Evolutionary conservation across 2,888 invertebrate species (phyloP).

Genomic region (Drosophila kanekoi): DNA sequence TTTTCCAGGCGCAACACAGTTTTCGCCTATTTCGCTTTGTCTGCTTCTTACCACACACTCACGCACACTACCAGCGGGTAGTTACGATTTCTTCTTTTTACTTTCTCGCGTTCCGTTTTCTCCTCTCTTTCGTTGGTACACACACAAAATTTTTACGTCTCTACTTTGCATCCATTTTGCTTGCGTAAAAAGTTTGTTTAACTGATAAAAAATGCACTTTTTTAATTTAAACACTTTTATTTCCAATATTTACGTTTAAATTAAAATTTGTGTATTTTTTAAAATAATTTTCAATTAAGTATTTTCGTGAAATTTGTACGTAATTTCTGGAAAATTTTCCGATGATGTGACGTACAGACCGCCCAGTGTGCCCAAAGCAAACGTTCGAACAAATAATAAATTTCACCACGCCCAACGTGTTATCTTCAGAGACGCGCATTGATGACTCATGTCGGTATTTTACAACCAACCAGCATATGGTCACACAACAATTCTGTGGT

Average conservation of each 20-base stretch:
- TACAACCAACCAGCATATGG: constrained; percentile 17
- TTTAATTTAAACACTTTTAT: constrained; percentile 40
- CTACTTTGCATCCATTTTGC: constrained; percentile 65
- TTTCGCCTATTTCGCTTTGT: constrained; percentile 50
- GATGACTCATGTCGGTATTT: constrained; percentile 28
- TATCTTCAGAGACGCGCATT: constrained; percentile 19
- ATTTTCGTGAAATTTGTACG: constrained; percentile 64
- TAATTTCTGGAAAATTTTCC: constrained; percentile 72
- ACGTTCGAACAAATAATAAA: constrained; percentile 54
- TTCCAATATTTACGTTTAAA: constrained; percentile 20
- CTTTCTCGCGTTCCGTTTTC: constrained; percentile 74
- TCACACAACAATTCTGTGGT: constrained; percentile 21
- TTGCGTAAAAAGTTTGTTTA: constrained; percentile 64
- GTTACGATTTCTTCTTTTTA: constrained; percentile 60
- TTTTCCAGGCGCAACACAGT: constrained; percentile 61
- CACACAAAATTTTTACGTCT: constrained; percentile 82
- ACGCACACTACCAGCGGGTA: constrained; percentile 35
- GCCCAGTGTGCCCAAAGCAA: constrained; percentile 50
- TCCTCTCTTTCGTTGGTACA: constrained; percentile 81
- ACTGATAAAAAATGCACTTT: constrained; percentile 32
- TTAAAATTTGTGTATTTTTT: constrained; percentile 30
- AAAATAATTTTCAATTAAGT: constrained; percentile 45
- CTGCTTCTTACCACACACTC: constrained; percentile 49
- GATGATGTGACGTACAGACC: constrained; percentile 59
- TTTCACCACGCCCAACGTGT: constrained; percentile 60